Evolutionary conservation across 1,140 invertebrate species (phyloP).

Genomic region (Aphaenogaster ashmeadi): DNA sequence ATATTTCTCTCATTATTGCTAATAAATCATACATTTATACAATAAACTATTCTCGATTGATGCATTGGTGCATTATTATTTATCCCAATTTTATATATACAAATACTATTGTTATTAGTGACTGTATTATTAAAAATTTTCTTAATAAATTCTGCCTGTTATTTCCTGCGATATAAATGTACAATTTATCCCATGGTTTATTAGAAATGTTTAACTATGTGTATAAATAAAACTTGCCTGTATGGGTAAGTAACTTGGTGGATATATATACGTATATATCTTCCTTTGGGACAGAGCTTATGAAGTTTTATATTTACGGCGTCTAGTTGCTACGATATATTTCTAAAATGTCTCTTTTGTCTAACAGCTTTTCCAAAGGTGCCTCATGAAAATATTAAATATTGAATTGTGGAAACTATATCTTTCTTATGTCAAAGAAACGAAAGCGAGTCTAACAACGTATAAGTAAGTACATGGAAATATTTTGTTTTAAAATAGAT

Average conservation of each 20-base stretch:
- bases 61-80: constrained; percentile 84
- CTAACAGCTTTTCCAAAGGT: constrained; percentile 97
- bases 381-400: constrained; percentile 99
- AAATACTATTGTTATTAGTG: constrained; percentile 62
- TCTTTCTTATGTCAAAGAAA: constrained; percentile 99
- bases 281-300: constrained; percentile 60
- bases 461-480: constrained; percentile 93
- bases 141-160: constrained; percentile 70
- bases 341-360: constrained; percentile 76
- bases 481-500: background rate
- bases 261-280: constrained; percentile 62
- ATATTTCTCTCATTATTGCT: constrained; percentile 64
- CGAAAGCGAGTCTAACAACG: constrained; percentile 96
- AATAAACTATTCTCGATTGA: constrained; percentile 83
- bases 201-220: constrained; percentile 74
- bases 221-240: constrained; percentile 80
- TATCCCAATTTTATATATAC: constrained; percentile 76
- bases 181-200: constrained; percentile 55
- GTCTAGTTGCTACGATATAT: constrained; percentile 41
- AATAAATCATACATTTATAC: constrained; percentile 75
- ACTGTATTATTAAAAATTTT: constrained; percentile 71
- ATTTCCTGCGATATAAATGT: constrained; percentile 40
- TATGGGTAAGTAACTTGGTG: constrained; percentile 84
- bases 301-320: constrained; percentile 68
- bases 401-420: constrained; percentile 99